Evolutionary conservation across 2,797 vertebrate genomes (phyloP).

Genomic region (Neosalanx taihuensis): DNA sequence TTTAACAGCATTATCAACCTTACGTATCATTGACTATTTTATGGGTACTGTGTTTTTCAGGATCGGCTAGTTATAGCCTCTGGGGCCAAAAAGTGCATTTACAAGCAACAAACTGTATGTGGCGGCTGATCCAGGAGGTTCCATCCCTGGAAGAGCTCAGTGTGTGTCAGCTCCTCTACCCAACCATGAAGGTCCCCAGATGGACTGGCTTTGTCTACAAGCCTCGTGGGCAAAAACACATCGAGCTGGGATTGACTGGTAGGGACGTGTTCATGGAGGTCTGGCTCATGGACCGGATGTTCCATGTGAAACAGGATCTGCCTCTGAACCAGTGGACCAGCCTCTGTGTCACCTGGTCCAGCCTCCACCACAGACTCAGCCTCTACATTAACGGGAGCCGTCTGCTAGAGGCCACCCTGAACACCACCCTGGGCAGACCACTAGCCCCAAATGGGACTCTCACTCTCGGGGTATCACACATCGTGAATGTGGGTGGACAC

Average conservation of each 20-base stretch:
- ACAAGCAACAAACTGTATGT: conserved; percentile 28
- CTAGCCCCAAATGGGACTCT: conserved; percentile 66
- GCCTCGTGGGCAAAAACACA: conserved; percentile 19
- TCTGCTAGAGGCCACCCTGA: neutral
- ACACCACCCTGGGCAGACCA: neutral
- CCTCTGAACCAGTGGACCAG: conserved; percentile 51
- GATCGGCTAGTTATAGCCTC: conserved; percentile 49
- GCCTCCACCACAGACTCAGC: conserved; percentile 28
- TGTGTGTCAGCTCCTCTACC: conserved; percentile 58
- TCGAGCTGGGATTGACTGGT: conserved; percentile 68
- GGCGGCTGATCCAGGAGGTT: conserved; percentile 59
- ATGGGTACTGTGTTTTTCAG: conserved; percentile 25
- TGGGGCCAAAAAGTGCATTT: conserved; percentile 68
- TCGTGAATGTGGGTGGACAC: conserved; percentile 17
- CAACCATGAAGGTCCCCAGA: rapidly evolving
- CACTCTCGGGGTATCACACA: conserved; percentile 70
- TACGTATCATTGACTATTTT: neutral
- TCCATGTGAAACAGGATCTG: conserved; percentile 22
- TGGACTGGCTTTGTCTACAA: conserved; percentile 78
- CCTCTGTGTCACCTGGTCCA: conserved; percentile 74
- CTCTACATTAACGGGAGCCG: conserved; percentile 61
- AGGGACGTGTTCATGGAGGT: conserved; percentile 25
- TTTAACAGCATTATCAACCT: neutral
- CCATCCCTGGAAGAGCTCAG: conserved; percentile 67
- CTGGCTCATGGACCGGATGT: conserved; percentile 56